These are phyloP conservation scores for Drosophila multiciliata DNA, from an alignment of 2,888 invertebrate species.

Conservation along the genomic window DNA sequence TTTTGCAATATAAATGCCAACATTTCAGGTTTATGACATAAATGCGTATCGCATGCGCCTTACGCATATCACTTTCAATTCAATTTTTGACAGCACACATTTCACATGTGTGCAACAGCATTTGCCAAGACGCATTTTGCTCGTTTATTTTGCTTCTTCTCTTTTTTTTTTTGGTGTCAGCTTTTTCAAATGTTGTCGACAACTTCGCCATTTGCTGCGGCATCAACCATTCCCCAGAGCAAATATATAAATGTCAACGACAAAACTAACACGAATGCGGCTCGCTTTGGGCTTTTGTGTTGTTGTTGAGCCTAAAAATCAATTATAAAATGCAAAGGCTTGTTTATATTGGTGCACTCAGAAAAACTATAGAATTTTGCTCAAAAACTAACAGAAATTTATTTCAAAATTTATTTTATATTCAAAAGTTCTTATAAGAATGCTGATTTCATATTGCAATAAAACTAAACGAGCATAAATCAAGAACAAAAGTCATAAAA, in stretches of 20 bases:
- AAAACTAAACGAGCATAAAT: too few species aligned
- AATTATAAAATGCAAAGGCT: conserved; percentile 70
- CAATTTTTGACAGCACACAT: conserved; percentile 69
- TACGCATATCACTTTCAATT: conserved; percentile 78
- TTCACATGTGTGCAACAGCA: conserved; percentile 46
- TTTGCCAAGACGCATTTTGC: conserved; percentile 39
- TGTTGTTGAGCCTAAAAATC: conserved; percentile 64
- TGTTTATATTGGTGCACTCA: conserved; percentile 22
- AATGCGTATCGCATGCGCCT: conserved; percentile 46
- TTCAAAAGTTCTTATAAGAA: not conserved
- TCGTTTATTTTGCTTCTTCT: conserved; percentile 13
- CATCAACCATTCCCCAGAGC: conserved; percentile 69
- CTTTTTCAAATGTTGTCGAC: conserved; percentile 68
- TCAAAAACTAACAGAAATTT: not conserved
- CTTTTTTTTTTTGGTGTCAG: conserved; percentile 59
- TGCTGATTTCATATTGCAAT: not conserved
- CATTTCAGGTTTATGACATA: conserved; percentile 70
- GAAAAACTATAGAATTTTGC: not conserved
- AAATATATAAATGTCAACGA: conserved; percentile 77
- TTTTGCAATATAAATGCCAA: conserved; percentile 73
- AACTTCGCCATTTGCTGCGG: conserved; percentile 28
- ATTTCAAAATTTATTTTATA: not conserved
- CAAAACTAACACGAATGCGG: conserved; percentile 51
- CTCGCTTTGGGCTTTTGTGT: conserved; percentile 25
- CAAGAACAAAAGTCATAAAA: too few species aligned